These are phyloP conservation scores for Cephus cinctus DNA, from an alignment of 1,140 invertebrate species.

Conservation along the genomic window DNA sequence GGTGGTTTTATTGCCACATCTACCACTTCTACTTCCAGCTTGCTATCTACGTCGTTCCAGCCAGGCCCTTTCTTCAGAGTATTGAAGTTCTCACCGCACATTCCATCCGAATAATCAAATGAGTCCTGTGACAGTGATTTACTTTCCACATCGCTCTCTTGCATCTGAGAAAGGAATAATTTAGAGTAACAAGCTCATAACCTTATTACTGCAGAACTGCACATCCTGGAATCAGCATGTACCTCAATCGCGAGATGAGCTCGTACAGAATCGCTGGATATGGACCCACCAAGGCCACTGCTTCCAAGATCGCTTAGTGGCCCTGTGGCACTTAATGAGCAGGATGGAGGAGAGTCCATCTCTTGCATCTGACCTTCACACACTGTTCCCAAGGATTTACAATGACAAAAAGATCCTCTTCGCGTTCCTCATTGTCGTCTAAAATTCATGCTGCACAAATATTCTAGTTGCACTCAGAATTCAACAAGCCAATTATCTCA, in stretches of 20 bases:
- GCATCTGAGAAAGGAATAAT: slow-evolving; percentile 51
- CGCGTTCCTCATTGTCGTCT: slow-evolving; percentile 32
- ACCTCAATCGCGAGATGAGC: slow-evolving; percentile 54
- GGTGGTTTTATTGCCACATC: slow-evolving; percentile 72
- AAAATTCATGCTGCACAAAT: too few relatives aligned
- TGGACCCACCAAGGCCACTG: slow-evolving; percentile 54
- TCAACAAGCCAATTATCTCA: too few relatives aligned
- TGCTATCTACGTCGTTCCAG: slow-evolving; percentile 54
- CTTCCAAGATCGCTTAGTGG: slow-evolving; percentile 54
- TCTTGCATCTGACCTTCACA: slow-evolving; percentile 15
- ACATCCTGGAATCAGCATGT: too few relatives aligned
- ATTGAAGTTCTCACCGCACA: slow-evolving; percentile 78
- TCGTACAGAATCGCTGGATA: slow-evolving; percentile 54
- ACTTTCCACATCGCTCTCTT: slow-evolving; percentile 68
- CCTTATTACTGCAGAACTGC: neutral
- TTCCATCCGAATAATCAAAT: slow-evolving; percentile 67
- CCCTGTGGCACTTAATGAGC: slow-evolving; percentile 54
- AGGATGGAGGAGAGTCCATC: slow-evolving; percentile 60
- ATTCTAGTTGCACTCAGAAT: too few relatives aligned
- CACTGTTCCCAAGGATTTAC: too few relatives aligned
- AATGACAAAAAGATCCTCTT: slow-evolving; percentile 16
- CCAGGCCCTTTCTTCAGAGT: slow-evolving; percentile 76
- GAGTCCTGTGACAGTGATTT: slow-evolving; percentile 66
- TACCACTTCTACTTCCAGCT: slow-evolving; percentile 47
- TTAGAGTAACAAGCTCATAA: neutral